phyloP scores from a whole-genome alignment of 2,113 vertebrate genomes.

The Chelonoidis abingdonii region DNA sequence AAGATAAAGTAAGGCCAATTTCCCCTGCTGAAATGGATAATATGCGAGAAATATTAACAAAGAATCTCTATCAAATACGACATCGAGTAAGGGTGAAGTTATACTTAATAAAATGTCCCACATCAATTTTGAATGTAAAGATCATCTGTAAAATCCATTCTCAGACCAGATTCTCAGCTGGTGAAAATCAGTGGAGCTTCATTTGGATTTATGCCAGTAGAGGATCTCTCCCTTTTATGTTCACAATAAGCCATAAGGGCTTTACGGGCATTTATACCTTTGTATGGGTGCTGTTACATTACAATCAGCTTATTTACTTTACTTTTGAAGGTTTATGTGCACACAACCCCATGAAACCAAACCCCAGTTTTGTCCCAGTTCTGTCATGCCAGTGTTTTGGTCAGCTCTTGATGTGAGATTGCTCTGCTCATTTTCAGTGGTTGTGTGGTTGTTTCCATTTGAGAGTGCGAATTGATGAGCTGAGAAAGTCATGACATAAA shows the following conservation, averaged over 20 bases:
- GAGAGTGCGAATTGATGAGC: constrained; percentile 34
- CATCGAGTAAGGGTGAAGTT: constrained; percentile 86
- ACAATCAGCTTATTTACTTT: not conserved
- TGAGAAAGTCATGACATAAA: constrained; percentile 38
- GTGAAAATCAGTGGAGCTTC: not conserved
- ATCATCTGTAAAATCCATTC: not conserved
- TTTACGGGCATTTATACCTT: not conserved
- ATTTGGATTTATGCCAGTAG: not conserved
- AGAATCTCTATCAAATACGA: constrained; percentile 97
- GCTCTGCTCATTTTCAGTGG: constrained; percentile 32
- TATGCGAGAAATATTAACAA: constrained; percentile 93
- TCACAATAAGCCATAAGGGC: not conserved
- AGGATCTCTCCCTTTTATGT: not conserved
- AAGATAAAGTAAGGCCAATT: constrained; percentile 83
- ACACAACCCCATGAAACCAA: not conserved
- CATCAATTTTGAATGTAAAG: constrained; percentile 11
- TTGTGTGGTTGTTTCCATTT: constrained; percentile 30
- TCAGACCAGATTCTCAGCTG: not conserved
- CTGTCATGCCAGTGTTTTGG: not conserved
- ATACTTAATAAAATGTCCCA: constrained; percentile 23
- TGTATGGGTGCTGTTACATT: not conserved
- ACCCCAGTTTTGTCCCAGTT: not conserved
- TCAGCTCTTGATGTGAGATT: not conserved
- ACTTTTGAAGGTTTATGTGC: not conserved
- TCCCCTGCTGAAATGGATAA: constrained; percentile 87